These are phyloP conservation scores for Holcopasites calliopsidis DNA, from an alignment of 1,140 invertebrate species.

Conservation along the genomic window DNA sequence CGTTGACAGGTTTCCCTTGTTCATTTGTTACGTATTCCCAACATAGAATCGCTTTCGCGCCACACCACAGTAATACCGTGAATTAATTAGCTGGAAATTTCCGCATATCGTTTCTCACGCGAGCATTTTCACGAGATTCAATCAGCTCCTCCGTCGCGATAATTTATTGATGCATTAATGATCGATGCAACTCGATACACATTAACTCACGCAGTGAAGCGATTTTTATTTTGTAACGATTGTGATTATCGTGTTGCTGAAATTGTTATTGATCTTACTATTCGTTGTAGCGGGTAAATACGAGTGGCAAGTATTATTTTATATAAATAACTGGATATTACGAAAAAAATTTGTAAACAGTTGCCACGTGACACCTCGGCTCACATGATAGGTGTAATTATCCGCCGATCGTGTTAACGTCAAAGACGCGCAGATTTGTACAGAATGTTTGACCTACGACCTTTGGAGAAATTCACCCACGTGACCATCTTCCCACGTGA, in stretches of 20 bases:
- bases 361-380: no score
- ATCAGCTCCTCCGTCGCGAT: not conserved
- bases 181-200: not conserved
- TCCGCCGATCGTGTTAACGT: not conserved
- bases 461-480: slow-evolving; percentile 56
- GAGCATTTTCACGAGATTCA: not conserved
- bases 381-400: slow-evolving; percentile 6
- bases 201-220: not conserved
- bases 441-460: slow-evolving; percentile 33
- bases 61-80: not conserved
- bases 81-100: slow-evolving; percentile 44
- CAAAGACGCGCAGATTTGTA: slow-evolving; percentile 21
- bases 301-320: no score
- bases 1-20: not conserved
- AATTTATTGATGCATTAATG: not conserved
- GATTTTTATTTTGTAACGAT: not conserved
- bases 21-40: slow-evolving; percentile 6
- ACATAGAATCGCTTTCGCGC: slow-evolving; percentile 49
- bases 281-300: no score
- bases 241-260: not conserved
- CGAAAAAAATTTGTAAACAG: not conserved
- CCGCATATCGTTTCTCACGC: slow-evolving; percentile 26
- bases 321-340: not conserved
- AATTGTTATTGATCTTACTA: no score
- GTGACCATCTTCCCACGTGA: slow-evolving; percentile 50